Percentiles rank a stretch among this genome's conserved stretches.
phyloP scores from a whole-genome alignment of 2,888 invertebrate species.

The Busseola fusca region DNA sequence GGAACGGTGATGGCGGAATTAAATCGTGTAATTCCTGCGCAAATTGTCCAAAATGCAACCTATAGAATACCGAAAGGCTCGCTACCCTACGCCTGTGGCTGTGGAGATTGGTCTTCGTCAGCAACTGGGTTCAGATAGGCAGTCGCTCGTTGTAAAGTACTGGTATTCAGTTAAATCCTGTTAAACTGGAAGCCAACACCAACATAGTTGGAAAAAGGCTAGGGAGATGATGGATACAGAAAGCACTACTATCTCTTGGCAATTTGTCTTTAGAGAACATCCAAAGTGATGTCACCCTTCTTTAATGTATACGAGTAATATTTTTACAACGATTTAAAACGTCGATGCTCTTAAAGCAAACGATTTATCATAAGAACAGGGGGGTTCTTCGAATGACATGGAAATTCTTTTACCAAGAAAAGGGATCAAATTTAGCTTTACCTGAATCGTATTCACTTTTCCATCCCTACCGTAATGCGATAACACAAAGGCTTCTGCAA shows the following conservation, averaged over 20 bases:
- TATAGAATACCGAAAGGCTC: too few species aligned
- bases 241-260: neutral
- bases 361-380: conserved; percentile 59
- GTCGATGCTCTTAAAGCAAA: conserved; percentile 42
- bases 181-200: too few species aligned
- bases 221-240: too few species aligned
- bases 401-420: conserved; percentile 71
- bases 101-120: too few species aligned
- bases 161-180: too few species aligned
- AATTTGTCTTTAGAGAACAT: conserved; percentile 16
- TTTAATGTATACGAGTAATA: conserved; percentile 43
- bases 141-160: too few species aligned
- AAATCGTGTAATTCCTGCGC: too few species aligned
- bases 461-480: conserved; percentile 55
- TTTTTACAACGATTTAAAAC: conserved; percentile 53
- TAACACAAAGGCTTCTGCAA: conserved; percentile 57
- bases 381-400: conserved; percentile 60
- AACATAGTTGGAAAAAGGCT: too few species aligned
- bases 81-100: too few species aligned
- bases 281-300: conserved; percentile 3
- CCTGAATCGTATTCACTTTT: conserved; percentile 63
- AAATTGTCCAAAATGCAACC: too few species aligned
- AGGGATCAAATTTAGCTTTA: conserved; percentile 69
- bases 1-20: too few species aligned
- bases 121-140: too few species aligned